phyloP scores from a whole-genome alignment of 1,140 invertebrate genomes.

The Phocides pigmalion region DNA sequence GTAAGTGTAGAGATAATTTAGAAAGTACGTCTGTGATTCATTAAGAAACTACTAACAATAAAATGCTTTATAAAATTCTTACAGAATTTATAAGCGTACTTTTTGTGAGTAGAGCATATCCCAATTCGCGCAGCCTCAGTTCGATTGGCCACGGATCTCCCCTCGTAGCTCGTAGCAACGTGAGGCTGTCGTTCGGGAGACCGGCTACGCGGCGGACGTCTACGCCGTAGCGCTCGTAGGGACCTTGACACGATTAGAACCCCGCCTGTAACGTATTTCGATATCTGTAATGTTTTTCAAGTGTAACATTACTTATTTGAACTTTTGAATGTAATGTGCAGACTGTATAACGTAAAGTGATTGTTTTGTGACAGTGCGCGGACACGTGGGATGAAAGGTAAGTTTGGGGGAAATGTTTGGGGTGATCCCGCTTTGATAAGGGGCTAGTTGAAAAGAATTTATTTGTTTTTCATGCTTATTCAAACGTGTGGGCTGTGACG shows the following conservation, averaged over 20 bases:
- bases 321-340: constrained; percentile 9
- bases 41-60: too few species aligned
- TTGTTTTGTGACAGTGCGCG: constrained; percentile 25
- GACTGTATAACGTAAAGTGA: constrained; percentile 7
- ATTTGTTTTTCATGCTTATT: constrained; percentile 16
- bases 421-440: constrained; percentile 25
- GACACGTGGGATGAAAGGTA: constrained; percentile 22
- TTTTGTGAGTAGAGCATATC: constrained; percentile 55
- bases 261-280: constrained; percentile 56
- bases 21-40: too few species aligned
- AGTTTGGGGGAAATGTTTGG: constrained; percentile 29
- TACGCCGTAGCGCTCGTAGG: constrained; percentile 59
- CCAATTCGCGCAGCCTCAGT: constrained; percentile 64
- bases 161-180: constrained; percentile 81
- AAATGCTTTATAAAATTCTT: background rate
- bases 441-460: constrained; percentile 14
- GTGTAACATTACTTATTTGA: constrained; percentile 19
- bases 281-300: constrained; percentile 22
- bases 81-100: constrained; percentile 27
- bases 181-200: constrained; percentile 78
- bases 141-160: constrained; percentile 78
- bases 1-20: too few species aligned
- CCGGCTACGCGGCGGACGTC: constrained; percentile 74
- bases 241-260: constrained; percentile 76
- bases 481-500: background rate